Conservation (phyloP, 1,140 invertebrate species). For the Brachionus sp. region DNA sequence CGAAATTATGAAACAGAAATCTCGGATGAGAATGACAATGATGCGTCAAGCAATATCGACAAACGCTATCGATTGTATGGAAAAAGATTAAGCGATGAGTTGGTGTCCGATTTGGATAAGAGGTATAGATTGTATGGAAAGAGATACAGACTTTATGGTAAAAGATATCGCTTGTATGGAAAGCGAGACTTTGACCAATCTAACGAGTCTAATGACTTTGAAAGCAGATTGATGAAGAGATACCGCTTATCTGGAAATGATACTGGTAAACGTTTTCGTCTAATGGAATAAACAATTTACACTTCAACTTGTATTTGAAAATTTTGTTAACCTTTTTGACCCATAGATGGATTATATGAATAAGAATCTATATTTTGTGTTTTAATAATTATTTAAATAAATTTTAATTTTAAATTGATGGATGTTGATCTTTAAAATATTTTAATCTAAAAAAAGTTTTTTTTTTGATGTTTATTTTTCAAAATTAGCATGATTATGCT, state of each 20-base stretch:
- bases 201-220: not conserved
- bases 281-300: not conserved
- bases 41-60: not conserved
- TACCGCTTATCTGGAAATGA: not conserved
- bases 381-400: not conserved
- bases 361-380: not conserved
- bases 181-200: not conserved
- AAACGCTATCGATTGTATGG: conserved; percentile 19
- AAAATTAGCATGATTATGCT: too few relatives aligned
- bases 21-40: not conserved
- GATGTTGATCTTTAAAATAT: not conserved
- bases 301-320: not conserved
- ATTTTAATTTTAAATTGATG: not conserved
- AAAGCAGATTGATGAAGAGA: not conserved
- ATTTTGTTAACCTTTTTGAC: not conserved
- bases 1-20: not conserved
- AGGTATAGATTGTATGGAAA: conserved; percentile 38
- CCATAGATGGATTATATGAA: not conserved
- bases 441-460: too few relatives aligned
- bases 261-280: not conserved
- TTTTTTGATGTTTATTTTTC: too few relatives aligned
- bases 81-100: not conserved
- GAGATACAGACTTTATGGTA: conserved; percentile 17
- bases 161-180: conserved; percentile 36
- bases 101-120: not conserved